Percentiles rank a stretch among this genome's conserved stretches.
These are phyloP conservation scores for Tipula vernalis DNA, from an alignment of 2,888 invertebrate species.

Conservation along the genomic window DNA sequence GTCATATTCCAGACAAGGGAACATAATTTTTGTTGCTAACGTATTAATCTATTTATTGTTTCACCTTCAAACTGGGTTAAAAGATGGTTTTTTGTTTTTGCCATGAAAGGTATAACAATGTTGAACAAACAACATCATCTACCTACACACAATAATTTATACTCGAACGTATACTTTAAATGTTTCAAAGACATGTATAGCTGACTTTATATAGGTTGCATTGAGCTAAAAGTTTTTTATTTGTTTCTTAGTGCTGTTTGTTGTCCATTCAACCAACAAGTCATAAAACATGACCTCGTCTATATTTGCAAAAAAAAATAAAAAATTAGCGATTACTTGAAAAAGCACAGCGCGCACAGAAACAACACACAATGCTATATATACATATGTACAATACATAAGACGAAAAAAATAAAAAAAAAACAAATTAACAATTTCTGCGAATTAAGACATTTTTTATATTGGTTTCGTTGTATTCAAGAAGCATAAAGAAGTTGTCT, in stretches of 20 bases:
- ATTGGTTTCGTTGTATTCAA: not conserved
- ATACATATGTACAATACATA: not conserved
- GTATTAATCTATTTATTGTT: not conserved
- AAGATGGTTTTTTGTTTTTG: not conserved
- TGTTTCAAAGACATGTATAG: not conserved
- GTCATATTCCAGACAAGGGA: not conserved
- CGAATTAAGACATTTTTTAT: not conserved
- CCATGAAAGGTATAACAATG: not conserved
- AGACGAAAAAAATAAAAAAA: not conserved
- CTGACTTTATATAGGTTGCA: not conserved
- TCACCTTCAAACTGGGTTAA: not conserved
- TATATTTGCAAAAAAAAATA: constrained; percentile 9
- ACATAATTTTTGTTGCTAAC: not conserved
- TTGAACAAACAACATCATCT: not conserved
- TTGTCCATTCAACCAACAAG: not conserved
- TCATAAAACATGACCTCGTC: constrained; percentile 7
- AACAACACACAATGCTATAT: not conserved
- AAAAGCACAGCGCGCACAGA: not conserved
- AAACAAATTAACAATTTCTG: not conserved
- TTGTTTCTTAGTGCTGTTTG: not conserved
- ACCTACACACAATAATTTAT: not conserved
- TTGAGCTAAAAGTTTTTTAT: not conserved
- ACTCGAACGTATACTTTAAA: not conserved
- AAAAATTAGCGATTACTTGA: constrained; percentile 7
- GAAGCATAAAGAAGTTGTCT: not conserved